phyloP scores from a whole-genome alignment of 2,888 invertebrate genomes.

The Atherix ibis region DNA sequence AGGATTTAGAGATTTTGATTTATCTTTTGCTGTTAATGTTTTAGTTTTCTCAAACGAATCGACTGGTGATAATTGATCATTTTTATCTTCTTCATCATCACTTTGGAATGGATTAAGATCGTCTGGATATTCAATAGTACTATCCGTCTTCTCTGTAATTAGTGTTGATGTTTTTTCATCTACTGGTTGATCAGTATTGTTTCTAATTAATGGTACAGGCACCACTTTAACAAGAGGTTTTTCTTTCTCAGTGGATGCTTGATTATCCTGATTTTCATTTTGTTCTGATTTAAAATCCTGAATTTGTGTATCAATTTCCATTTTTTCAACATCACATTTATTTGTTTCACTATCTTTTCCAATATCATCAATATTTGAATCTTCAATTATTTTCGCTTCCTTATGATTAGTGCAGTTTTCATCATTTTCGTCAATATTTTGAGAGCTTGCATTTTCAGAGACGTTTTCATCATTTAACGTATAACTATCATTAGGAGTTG shows the following conservation, averaged over 20 bases:
- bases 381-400: constrained; percentile 5
- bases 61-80: constrained; percentile 18
- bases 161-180: constrained; percentile 1
- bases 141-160: constrained; percentile 7
- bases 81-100: constrained; percentile 41
- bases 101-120: constrained; percentile 73
- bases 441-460: constrained; percentile 7
- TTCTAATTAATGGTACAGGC: too few relatives aligned
- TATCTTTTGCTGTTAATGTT: constrained; percentile 13
- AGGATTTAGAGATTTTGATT: constrained; percentile 37
- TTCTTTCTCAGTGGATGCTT: too few relatives aligned
- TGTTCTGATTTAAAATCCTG: background rate
- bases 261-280: background rate
- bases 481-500: too few relatives aligned
- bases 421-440: constrained; percentile 3
- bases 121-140: constrained; percentile 59
- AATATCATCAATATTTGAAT: constrained; percentile 7
- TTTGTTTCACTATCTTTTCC: constrained; percentile 4
- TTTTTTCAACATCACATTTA: background rate
- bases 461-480: too few relatives aligned
- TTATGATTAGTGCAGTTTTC: too few relatives aligned
- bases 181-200: too few relatives aligned
- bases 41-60: constrained; percentile 20
- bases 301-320: background rate
- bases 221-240: too few relatives aligned